Conservation (phyloP, 2,113 vertebrate species). For the Sitta europaea region DNA sequence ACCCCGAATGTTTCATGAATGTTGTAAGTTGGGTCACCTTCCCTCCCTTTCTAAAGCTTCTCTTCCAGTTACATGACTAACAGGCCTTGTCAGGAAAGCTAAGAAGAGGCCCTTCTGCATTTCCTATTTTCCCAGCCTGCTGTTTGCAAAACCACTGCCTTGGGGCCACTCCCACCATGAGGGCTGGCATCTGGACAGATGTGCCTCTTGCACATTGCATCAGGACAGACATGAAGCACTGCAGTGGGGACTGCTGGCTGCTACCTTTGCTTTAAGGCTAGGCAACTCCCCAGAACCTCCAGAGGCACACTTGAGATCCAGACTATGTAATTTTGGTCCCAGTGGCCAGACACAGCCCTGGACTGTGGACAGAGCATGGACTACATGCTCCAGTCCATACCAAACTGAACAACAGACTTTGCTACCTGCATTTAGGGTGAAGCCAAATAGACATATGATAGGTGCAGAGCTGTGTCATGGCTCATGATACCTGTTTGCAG, state of each 20-base stretch:
- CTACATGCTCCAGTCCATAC: background rate
- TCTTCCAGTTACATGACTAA: background rate
- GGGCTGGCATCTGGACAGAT: background rate
- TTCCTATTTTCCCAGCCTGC: background rate
- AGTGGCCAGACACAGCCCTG: background rate
- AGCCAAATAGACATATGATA: background rate
- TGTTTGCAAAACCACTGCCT: background rate
- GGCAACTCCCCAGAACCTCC: background rate
- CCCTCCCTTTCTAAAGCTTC: background rate
- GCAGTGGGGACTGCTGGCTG: background rate
- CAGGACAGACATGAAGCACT: background rate
- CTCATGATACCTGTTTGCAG: background rate
- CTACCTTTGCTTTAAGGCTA: background rate
- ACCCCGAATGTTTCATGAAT: slow-evolving; percentile 15
- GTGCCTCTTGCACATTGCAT: background rate
- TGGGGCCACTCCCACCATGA: background rate
- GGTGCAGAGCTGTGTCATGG: background rate
- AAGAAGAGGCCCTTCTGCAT: background rate
- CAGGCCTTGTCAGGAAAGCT: background rate
- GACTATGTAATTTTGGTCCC: background rate
- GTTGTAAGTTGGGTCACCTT: slow-evolving; percentile 17
- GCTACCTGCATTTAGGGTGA: background rate
- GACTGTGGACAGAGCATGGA: background rate
- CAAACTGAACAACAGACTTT: background rate
- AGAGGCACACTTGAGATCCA: background rate